phyloP scores from a whole-genome alignment of 2,888 invertebrate genomes.

The Sepioteuthis lessoniana region DNA sequence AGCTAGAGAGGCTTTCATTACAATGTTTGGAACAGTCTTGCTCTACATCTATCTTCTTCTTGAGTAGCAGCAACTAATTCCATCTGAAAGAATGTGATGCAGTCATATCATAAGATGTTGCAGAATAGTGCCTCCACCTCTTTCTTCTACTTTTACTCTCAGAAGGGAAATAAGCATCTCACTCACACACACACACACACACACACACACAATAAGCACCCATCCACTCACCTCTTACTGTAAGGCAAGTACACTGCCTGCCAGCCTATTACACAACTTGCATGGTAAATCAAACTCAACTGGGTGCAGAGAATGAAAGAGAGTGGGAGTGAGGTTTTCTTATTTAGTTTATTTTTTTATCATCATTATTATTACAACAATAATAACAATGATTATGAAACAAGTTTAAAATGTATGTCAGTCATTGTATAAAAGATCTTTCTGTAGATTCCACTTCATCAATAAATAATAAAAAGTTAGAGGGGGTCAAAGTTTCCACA shows the following conservation, averaged over 20 bases:
- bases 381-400: too few species aligned
- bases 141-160: not conserved
- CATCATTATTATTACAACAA: not conserved
- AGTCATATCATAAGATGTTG: not conserved
- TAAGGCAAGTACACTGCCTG: constrained; percentile 18
- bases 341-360: not conserved
- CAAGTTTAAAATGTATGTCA: not conserved
- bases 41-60: not conserved
- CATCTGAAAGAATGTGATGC: not conserved
- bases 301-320: not conserved
- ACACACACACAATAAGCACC: too few species aligned
- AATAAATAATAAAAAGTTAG: not conserved
- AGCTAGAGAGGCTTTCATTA: not conserved
- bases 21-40: not conserved
- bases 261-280: not conserved
- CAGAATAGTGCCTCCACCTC: not conserved
- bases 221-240: not conserved
- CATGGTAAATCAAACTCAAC: not conserved
- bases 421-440: not conserved
- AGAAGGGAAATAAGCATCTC: not conserved
- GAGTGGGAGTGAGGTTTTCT: not conserved
- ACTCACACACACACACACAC: too few species aligned
- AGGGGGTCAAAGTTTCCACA: too few species aligned
- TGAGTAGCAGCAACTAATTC: not conserved
- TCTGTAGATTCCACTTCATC: not conserved